Conservation (phyloP, 2,797 vertebrate genomes). For the Tragelaphus oryx region DNA sequence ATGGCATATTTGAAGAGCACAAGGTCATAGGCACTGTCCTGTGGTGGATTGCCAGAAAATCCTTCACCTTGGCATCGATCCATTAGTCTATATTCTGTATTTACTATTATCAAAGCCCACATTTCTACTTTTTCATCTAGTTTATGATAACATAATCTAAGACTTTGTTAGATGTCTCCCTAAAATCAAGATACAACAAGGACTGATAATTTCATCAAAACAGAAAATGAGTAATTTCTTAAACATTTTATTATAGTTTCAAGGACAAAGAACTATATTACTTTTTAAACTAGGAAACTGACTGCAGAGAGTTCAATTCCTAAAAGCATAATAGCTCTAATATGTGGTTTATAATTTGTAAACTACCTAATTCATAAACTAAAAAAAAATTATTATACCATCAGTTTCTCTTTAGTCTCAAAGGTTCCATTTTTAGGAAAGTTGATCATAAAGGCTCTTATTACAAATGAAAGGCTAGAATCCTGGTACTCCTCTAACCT, state of each 20-base stretch:
- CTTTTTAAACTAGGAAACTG: neutral
- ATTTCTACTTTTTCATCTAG: neutral
- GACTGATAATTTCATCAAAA: neutral
- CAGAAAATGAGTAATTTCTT: constrained; percentile 1
- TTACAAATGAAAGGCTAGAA: neutral
- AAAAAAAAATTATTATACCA: neutral
- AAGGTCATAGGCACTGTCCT: neutral
- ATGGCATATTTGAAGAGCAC: neutral
- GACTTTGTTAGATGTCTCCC: neutral
- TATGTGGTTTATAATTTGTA: neutral
- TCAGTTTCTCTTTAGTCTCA: neutral
- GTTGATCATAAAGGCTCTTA: neutral
- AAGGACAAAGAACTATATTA: neutral
- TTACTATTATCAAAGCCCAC: neutral
- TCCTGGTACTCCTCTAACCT: neutral
- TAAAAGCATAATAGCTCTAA: neutral
- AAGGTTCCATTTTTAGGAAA: neutral
- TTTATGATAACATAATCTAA: neutral
- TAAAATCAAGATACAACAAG: neutral
- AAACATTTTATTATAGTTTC: neutral
- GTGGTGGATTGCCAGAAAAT: neutral
- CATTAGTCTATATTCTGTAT: neutral
- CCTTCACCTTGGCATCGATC: neutral
- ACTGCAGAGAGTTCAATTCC: neutral
- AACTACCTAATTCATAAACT: neutral